Evolutionary conservation across 2,113 vertebrate genomes (phyloP).

Genomic region (Morone chrysops): DNA sequence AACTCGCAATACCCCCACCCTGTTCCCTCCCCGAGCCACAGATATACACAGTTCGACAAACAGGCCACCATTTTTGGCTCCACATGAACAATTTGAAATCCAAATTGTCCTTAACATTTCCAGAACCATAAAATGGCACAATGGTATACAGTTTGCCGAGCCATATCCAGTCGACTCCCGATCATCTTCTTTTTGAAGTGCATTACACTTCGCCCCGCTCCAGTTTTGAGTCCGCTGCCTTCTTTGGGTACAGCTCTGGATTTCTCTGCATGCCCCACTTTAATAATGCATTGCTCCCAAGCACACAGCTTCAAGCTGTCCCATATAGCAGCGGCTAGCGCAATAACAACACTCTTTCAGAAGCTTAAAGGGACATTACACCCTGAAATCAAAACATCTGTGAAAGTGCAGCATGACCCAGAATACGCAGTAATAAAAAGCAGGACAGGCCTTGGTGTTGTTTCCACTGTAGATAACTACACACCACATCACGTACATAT

Average conservation of each 20-base stretch:
- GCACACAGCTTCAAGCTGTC: slow-evolving; percentile 60
- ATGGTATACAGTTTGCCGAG: slow-evolving; percentile 32
- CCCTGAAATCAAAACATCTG: slow-evolving; percentile 29
- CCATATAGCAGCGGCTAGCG: slow-evolving; percentile 59
- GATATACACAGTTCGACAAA: slow-evolving; percentile 63
- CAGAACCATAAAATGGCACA: slow-evolving; percentile 30
- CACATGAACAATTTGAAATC: slow-evolving; percentile 21
- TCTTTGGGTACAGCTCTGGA: slow-evolving; percentile 58
- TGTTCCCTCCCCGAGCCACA: slow-evolving; percentile 47
- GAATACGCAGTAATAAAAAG: slow-evolving; percentile 34
- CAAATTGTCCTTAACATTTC: not conserved
- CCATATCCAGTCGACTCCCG: slow-evolving; percentile 56
- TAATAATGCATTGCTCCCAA: slow-evolving; percentile 63
- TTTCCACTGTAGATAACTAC: not conserved
- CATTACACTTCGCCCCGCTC: slow-evolving; percentile 27
- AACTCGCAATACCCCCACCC: not conserved
- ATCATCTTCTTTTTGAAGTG: slow-evolving; percentile 14
- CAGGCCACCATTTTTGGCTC: slow-evolving; percentile 24
- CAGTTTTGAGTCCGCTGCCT: slow-evolving; percentile 39
- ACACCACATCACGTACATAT: not conserved
- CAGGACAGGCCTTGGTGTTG: slow-evolving; percentile 4
- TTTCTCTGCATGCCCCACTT: slow-evolving; percentile 67
- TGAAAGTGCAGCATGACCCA: slow-evolving; percentile 31
- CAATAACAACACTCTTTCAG: slow-evolving; percentile 31
- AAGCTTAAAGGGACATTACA: slow-evolving; percentile 71